Percentiles rank a stretch among this genome's conserved stretches.
Conservation (phyloP, 2,797 vertebrate genomes). For the Nannoperca obscura region DNA sequence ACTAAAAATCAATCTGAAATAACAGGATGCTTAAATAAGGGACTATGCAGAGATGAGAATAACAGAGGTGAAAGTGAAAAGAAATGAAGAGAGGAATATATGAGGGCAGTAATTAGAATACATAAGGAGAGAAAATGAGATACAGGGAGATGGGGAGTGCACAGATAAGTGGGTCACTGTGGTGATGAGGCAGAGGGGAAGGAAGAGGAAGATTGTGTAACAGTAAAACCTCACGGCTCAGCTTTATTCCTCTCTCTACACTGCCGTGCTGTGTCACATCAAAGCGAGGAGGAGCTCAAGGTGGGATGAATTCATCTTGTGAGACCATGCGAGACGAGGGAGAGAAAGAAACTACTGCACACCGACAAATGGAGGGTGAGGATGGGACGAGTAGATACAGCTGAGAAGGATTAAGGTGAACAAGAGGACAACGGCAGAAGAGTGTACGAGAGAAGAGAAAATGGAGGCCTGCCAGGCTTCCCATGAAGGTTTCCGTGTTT, state of each 20-base stretch:
- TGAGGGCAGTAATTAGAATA: conserved; percentile 23
- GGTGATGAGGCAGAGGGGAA: conserved; percentile 64
- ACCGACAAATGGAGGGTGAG: neutral
- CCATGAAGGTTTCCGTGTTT: neutral
- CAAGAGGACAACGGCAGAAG: conserved; percentile 18
- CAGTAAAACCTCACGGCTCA: conserved; percentile 67
- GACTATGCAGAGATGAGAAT: conserved; percentile 4
- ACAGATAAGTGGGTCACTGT: conserved; percentile 68
- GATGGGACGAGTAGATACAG: neutral
- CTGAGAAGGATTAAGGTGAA: conserved; percentile 23
- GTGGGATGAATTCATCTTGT: conserved; percentile 65
- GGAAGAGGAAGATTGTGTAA: conserved; percentile 72
- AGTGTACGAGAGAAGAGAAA: neutral
- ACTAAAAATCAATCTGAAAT: neutral
- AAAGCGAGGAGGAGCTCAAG: conserved; percentile 62
- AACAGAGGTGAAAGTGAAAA: neutral
- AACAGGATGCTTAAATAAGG: neutral
- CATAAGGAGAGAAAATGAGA: conserved; percentile 35
- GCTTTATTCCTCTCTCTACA: conserved; percentile 63
- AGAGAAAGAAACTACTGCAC: conserved; percentile 15
- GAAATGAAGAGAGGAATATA: conserved; percentile 1
- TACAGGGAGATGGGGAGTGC: conserved; percentile 28
- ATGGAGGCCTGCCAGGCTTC: neutral
- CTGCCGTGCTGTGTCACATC: conserved; percentile 70
- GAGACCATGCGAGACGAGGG: conserved; percentile 17